Evolutionary conservation across 2,113 vertebrate species (phyloP), one percentile per base, ranked within the genome.

Genomic region (Symphodus melops): DNA sequence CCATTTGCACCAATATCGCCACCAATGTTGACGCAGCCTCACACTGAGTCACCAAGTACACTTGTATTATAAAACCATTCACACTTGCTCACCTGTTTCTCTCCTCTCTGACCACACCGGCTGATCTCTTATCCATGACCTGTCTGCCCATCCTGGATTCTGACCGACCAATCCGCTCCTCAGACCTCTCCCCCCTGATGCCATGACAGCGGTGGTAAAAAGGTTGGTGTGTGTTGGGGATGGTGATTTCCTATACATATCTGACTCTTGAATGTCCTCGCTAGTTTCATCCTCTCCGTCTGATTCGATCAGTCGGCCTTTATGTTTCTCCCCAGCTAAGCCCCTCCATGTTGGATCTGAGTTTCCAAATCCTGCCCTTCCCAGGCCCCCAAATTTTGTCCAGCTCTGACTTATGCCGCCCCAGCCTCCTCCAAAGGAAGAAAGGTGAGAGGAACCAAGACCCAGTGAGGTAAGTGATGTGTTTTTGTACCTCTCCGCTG

Each of bases 161-260:
- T 84, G 79, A 37, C 79, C 44, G 53, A 58, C 54, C 72, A 68
- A 41, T 55, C 75, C 83, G 9, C 71, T 85, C 62, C 80, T 86
- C 54, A 84, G 57, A 20, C 77, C 81, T 74, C 83, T 81, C 42
- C 83, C 58, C 91, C 94, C 82, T 89, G 94, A 53, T 83, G 85
- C 64, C 72, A 81, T 84, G 90, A 95, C 95, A 91, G 96, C 95
- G 84, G 95, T 96, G 77, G 96, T 96, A 89, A 98, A 97, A 80
- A 98, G 94, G 81, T 97, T 98, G n/a, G 96, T 96, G 87, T 98
- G 96, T 42, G 96, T 93, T 3, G 84, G 81, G 17, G 90, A 85
- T 0, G 87, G 68, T 1, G 88, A 71, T 11, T 70, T 77, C 68
- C 86, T 64, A 60, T 85, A 84, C 41, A 65, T 71, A 20, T 75